A percentile compares a stretch with the other conserved stretches of the same genome.
Conservation (phyloP, 2,888 invertebrate species). For the Phymatocera aterrima region DNA sequence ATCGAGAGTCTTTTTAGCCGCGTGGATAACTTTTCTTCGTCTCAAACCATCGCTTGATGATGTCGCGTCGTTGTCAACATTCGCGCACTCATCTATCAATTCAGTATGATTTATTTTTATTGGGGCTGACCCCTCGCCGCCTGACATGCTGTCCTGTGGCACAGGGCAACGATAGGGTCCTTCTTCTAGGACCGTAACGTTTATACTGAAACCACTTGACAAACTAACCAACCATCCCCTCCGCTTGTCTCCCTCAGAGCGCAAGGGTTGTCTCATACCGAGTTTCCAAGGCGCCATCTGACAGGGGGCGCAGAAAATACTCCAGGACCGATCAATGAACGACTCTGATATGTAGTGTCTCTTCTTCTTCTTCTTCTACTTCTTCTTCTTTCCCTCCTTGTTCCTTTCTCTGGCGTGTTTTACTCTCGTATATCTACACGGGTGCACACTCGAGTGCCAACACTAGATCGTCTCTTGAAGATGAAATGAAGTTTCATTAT, state of each 20-base stretch:
- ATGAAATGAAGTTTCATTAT: not conserved
- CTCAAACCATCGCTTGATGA: conserved; percentile 71
- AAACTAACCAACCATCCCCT: not conserved
- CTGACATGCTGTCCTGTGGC: conserved; percentile 69
- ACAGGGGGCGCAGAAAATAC: conserved; percentile 29
- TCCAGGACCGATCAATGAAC: conserved; percentile 41
- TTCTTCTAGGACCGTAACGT: conserved; percentile 69
- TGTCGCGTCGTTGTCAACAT: conserved; percentile 59
- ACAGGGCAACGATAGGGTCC: conserved; percentile 64
- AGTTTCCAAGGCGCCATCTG: conserved; percentile 29
- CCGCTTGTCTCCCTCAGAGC: too few relatives aligned
- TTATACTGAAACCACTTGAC: conserved; percentile 63
- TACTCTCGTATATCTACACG: not conserved
- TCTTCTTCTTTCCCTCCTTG: not conserved
- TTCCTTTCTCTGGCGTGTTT: not conserved
- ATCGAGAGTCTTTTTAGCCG: conserved; percentile 78
- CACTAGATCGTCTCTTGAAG: not conserved
- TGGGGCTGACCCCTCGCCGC: conserved; percentile 73
- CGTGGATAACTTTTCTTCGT: conserved; percentile 77
- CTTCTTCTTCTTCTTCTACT: conserved; percentile 15
- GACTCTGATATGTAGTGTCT: conserved; percentile 53
- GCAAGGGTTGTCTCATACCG: conserved; percentile 19
- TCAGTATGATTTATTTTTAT: conserved; percentile 45
- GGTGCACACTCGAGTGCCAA: conserved; percentile 18
- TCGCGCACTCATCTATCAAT: conserved; percentile 56